These are phyloP conservation scores for Tachysurus fulvidraco DNA, from an alignment of 2,113 vertebrate genomes.

Conservation along the genomic window DNA sequence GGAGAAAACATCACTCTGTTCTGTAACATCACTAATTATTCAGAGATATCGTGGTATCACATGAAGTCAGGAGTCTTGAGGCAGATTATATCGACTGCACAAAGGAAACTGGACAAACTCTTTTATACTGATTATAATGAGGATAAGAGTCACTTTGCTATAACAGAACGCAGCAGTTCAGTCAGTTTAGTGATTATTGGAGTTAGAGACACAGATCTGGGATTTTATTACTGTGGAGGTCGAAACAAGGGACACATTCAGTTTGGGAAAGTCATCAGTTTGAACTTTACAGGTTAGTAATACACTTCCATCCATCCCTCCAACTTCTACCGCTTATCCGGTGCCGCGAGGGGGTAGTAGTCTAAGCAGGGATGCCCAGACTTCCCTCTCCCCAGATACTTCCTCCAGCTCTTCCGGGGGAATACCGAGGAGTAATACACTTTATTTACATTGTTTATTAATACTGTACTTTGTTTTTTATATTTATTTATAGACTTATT, in stretches of 20 bases:
- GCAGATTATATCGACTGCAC: not conserved
- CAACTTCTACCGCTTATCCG: too few relatives aligned
- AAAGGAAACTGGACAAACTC: not conserved
- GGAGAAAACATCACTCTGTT: constrained; percentile 14
- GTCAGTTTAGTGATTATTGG: constrained; percentile 3
- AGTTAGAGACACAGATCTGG: not conserved
- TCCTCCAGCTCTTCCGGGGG: too few relatives aligned
- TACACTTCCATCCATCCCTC: too few relatives aligned
- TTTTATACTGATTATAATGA: not conserved
- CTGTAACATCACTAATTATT: constrained; percentile 2
- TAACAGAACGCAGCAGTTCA: not conserved
- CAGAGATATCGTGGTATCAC: constrained; percentile 4
- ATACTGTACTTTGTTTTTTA: not conserved
- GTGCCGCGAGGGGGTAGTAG: too few relatives aligned
- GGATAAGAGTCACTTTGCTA: not conserved
- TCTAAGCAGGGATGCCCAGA: too few relatives aligned
- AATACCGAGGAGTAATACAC: too few relatives aligned
- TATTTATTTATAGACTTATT: too few relatives aligned
- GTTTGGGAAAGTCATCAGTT: not conserved
- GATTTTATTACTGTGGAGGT: not conserved
- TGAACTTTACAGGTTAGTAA: constrained; percentile 19
- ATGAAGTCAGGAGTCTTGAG: not conserved
- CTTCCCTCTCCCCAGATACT: too few relatives aligned
- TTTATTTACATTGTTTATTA: not conserved
- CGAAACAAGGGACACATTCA: not conserved